Evolutionary conservation across 1,140 invertebrate species (phyloP).

Genomic region (Pseudoatta argentina): DNA sequence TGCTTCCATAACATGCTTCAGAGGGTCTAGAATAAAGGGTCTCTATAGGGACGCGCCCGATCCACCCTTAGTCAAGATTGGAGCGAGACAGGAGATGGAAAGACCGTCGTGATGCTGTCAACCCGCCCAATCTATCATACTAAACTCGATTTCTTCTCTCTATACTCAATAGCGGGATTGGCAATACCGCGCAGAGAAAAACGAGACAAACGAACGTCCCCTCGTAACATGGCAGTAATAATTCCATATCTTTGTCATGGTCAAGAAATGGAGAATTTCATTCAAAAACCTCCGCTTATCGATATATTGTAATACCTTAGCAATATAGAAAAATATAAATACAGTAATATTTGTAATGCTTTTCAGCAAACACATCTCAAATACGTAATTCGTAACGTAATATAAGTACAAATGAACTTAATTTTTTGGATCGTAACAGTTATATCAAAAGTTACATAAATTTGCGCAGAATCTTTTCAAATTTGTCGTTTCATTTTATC

Average conservation of each 20-base stretch:
- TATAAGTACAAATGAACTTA: too few relatives aligned
- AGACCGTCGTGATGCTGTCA: conserved; percentile 79
- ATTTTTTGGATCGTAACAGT: too few relatives aligned
- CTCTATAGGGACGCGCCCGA: conserved; percentile 71
- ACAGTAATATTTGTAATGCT: background rate
- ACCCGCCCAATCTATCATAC: conserved; percentile 85
- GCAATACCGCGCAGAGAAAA: conserved; percentile 56
- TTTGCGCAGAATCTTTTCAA: too few relatives aligned
- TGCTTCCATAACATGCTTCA: conserved; percentile 69
- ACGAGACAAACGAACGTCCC: conserved; percentile 68
- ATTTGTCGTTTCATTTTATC: too few relatives aligned
- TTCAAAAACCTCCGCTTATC: background rate
- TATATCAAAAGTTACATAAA: too few relatives aligned
- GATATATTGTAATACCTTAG: background rate
- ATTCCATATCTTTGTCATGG: conserved; percentile 71
- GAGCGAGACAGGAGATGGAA: conserved; percentile 55
- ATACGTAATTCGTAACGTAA: too few relatives aligned
- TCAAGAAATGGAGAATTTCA: conserved; percentile 18
- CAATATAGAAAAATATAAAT: background rate
- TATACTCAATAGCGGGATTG: conserved; percentile 79
- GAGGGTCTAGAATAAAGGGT: conserved; percentile 66
- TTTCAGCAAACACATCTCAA: too few relatives aligned
- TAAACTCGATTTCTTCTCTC: conserved; percentile 83
- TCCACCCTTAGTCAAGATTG: conserved; percentile 76
- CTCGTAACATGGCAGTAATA: conserved; percentile 60